Percentiles rank a stretch among this genome's conserved stretches.
phyloP scores from a whole-genome alignment of 2,113 vertebrate genomes.

The Pteronura brasiliensis region DNA sequence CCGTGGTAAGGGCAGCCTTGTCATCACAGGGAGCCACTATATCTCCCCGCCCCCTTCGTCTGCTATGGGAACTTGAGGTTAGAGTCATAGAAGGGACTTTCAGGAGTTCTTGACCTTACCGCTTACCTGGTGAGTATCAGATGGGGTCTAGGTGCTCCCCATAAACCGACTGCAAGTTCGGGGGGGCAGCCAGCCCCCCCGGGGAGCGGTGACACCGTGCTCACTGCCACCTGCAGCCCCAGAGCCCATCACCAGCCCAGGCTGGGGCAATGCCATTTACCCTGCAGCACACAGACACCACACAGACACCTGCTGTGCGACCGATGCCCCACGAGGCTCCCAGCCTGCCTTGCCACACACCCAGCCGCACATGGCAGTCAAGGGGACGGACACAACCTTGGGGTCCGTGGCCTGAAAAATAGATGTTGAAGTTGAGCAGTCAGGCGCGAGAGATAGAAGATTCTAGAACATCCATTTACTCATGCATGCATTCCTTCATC shows the following conservation, averaged over 20 bases:
- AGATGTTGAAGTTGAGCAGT: rapidly evolving
- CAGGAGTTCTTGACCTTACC: neutral
- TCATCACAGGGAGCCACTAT: rapidly evolving
- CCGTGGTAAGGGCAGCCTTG: rapidly evolving
- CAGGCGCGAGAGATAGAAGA: rapidly evolving
- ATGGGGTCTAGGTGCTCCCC: neutral
- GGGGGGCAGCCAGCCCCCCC: neutral
- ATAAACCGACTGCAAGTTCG: neutral
- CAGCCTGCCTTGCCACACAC: rapidly evolving
- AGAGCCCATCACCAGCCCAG: neutral
- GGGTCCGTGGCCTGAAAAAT: neutral
- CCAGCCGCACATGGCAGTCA: rapidly evolving
- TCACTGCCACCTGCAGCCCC: neutral
- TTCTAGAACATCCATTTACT: rapidly evolving
- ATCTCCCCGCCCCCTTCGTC: rapidly evolving
- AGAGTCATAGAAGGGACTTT: rapidly evolving
- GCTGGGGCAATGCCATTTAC: neutral
- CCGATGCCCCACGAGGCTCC: rapidly evolving
- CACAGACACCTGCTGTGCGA: rapidly evolving
- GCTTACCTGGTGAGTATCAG: rapidly evolving
- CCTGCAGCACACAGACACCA: rapidly evolving
- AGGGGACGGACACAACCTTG: rapidly evolving
- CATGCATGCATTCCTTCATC: neutral
- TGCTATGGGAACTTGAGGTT: rapidly evolving
- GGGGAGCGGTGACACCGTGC: rapidly evolving